A percentile compares a stretch with the other conserved stretches of the same genome.
phyloP scores from a whole-genome alignment of 1,140 invertebrate genomes.

The Latrodectus geometricus region DNA sequence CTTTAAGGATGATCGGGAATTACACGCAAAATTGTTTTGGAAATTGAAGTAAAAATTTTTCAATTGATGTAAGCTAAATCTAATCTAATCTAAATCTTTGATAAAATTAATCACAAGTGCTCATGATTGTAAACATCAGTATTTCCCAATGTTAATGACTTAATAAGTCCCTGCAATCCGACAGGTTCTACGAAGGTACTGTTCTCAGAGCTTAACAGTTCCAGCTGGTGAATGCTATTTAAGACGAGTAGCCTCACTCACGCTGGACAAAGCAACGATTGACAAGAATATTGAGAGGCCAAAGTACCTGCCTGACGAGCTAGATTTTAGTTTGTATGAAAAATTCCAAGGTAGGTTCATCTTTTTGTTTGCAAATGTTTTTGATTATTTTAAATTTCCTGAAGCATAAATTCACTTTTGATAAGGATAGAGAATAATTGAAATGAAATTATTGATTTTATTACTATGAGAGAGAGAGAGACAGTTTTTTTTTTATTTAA shows the following conservation, averaged over 20 bases:
- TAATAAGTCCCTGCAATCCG: no score
- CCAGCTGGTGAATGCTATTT: slow-evolving; percentile 67
- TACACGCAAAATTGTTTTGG: no score
- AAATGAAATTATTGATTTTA: neutral
- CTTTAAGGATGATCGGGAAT: no score
- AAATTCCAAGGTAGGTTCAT: slow-evolving; percentile 85
- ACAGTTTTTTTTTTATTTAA: no score
- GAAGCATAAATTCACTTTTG: neutral
- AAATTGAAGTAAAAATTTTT: no score
- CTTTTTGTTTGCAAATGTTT: no score
- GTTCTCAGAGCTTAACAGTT: slow-evolving; percentile 36
- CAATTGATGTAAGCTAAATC: no score
- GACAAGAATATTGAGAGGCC: slow-evolving; percentile 76
- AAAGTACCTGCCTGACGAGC: slow-evolving; percentile 83
- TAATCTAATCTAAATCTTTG: no score
- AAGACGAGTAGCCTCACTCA: slow-evolving; percentile 86
- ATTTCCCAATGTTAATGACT: no score
- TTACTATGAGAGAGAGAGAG: no score
- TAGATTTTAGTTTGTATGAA: slow-evolving; percentile 84
- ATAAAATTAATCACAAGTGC: no score
- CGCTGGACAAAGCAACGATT: slow-evolving; percentile 76
- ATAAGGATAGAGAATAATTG: neutral
- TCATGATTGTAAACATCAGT: no score
- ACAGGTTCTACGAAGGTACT: slow-evolving; percentile 40
- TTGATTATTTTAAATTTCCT: neutral